These are phyloP conservation scores for Tetranychus urticae DNA, from an alignment of 1,140 invertebrate genomes.

Conservation along the genomic window DNA sequence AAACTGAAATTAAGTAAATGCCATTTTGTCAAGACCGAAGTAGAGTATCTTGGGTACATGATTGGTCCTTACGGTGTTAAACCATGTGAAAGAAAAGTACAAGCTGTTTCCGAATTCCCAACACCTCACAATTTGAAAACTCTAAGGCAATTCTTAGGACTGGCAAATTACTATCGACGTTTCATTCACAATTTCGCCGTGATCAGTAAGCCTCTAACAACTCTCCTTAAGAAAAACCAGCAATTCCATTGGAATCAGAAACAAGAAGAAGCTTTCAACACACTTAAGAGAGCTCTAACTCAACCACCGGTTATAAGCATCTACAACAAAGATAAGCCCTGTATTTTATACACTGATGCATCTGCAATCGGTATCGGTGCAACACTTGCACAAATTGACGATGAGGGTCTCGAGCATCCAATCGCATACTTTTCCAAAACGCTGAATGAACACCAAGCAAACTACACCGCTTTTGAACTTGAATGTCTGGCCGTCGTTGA, in stretches of 20 bases:
- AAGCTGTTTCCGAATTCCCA: not conserved
- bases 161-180: slow-evolving; percentile 22
- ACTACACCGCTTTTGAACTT: not conserved
- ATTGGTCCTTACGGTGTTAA: slow-evolving; percentile 8
- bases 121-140: slow-evolving; percentile 10
- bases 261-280: not conserved
- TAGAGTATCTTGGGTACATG: slow-evolving; percentile 13
- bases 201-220: slow-evolving; percentile 17
- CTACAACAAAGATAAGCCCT: not conserved
- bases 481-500: not conserved
- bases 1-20: slow-evolving; percentile 13
- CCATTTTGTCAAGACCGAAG: slow-evolving; percentile 3
- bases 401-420: not conserved
- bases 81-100: not conserved
- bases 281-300: not conserved
- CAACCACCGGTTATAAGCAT: not conserved
- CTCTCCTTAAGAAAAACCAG: slow-evolving; percentile 2
- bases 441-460: not conserved
- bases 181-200: slow-evolving; percentile 21
- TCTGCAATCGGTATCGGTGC: not conserved
- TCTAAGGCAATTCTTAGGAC: slow-evolving; percentile 22
- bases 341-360: not conserved
- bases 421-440: not conserved
- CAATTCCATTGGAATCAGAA: not conserved
- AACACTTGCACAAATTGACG: not conserved